Percentiles rank a stretch among this genome's conserved stretches.
phyloP scores from a whole-genome alignment of 2,797 vertebrate species.

The Oreochromis grahami region DNA sequence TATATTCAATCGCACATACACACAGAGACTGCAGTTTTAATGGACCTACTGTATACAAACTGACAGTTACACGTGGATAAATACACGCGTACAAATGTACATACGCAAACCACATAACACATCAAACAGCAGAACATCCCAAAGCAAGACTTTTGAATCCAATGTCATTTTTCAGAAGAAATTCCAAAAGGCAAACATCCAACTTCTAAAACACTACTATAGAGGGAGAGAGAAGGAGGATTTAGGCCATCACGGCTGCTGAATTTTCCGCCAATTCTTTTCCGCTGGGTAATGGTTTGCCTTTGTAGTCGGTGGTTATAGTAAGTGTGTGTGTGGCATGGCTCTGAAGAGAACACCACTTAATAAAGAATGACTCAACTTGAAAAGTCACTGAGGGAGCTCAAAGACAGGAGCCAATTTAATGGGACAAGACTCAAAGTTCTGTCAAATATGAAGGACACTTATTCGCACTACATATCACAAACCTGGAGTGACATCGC shows the following conservation, averaged over 20 bases:
- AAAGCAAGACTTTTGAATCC: conserved; percentile 55
- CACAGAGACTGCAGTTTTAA: conserved; percentile 6
- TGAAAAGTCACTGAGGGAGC: conserved; percentile 46
- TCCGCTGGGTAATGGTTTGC: conserved; percentile 40
- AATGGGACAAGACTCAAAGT: conserved; percentile 26
- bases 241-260: conserved; percentile 36
- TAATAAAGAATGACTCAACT: conserved; percentile 51
- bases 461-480: conserved; percentile 45
- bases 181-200: conserved; percentile 44
- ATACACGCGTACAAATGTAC: conserved; percentile 31
- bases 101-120: conserved; percentile 37
- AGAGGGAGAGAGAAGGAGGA: conserved; percentile 5
- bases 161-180: conserved; percentile 43
- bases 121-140: conserved; percentile 50
- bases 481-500: conserved; percentile 21
- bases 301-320: conserved; percentile 51
- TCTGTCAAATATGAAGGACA: conserved; percentile 43
- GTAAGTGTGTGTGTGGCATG: conserved; percentile 22
- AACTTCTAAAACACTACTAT: conserved; percentile 25
- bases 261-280: conserved; percentile 36
- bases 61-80: not conserved
- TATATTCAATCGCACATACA: not conserved
- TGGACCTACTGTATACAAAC: conserved; percentile 50
- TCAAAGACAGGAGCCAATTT: conserved; percentile 42
- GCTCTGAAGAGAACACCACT: conserved; percentile 40